Percentiles rank a stretch among this genome's conserved stretches.
Evolutionary conservation across 2,797 vertebrate species (phyloP).

Genomic region (Peromyscus eremicus): DNA sequence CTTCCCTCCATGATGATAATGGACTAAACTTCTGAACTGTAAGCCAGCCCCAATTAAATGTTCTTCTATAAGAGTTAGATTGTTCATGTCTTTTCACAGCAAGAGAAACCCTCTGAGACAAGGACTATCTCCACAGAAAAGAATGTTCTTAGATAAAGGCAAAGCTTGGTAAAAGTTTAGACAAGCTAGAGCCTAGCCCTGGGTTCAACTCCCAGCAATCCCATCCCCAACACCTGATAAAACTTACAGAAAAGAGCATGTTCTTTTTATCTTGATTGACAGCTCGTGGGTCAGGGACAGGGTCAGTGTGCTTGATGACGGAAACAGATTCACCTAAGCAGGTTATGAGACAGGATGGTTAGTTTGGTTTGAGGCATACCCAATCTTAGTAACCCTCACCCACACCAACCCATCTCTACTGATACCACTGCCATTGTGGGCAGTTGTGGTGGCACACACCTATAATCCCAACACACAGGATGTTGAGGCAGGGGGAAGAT

Average conservation of each 20-base stretch:
- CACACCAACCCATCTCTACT: not conserved
- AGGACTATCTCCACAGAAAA: not conserved
- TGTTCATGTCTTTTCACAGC: not conserved
- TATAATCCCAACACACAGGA: not conserved
- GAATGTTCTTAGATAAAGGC: not conserved
- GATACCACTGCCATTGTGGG: not conserved
- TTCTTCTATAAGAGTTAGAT: not conserved
- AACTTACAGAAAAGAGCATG: constrained; percentile 99
- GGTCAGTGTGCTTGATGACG: constrained; percentile 99
- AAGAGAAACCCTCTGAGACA: not conserved
- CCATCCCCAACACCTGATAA: not conserved
- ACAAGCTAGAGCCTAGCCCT: not conserved
- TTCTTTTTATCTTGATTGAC: constrained; percentile 99
- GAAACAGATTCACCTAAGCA: constrained; percentile 96
- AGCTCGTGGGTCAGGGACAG: constrained; percentile 97
- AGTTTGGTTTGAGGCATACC: not conserved
- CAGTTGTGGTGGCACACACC: not conserved
- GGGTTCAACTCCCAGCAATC: not conserved
- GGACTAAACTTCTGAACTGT: not conserved
- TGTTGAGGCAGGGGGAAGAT: too few species aligned
- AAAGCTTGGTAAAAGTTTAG: not conserved
- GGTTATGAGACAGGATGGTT: not conserved
- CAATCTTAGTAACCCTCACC: not conserved
- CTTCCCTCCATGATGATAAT: not conserved
- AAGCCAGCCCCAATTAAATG: not conserved